A percentile compares a stretch with the other conserved stretches of the same genome.
Evolutionary conservation across 1,140 invertebrate genomes (phyloP).

Genomic region (Drosophila neocordata): DNA sequence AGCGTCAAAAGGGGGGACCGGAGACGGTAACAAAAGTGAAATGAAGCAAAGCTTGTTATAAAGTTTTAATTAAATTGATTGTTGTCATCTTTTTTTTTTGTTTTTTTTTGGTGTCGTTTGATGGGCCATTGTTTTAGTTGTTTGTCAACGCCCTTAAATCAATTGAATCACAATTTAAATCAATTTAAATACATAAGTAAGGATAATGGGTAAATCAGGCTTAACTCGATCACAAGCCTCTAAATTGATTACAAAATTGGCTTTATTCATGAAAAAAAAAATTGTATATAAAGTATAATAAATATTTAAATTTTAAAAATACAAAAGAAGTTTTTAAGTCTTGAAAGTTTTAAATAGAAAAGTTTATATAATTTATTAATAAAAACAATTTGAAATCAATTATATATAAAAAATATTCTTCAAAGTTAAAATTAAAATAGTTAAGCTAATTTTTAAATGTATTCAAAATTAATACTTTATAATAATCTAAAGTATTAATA

Average conservation of each 20-base stretch:
- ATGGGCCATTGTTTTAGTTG: slow-evolving; percentile 14
- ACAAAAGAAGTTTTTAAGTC: no score
- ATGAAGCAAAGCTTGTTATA: slow-evolving; percentile 74
- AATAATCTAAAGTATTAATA: no score
- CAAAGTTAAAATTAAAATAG: no score
- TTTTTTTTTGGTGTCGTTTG: not conserved
- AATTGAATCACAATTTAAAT: slow-evolving; percentile 32
- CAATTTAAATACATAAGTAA: not conserved
- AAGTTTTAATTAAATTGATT: slow-evolving; percentile 81
- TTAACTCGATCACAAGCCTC: not conserved
- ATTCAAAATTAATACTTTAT: no score
- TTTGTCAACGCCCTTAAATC: slow-evolving; percentile 13
- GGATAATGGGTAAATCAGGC: not conserved
- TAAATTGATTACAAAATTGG: slow-evolving; percentile 1
- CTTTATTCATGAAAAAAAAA: not conserved
- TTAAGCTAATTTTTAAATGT: no score
- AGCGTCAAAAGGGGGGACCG: slow-evolving; percentile 14
- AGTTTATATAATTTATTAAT: no score
- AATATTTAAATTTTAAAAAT: not conserved
- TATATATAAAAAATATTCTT: no score
- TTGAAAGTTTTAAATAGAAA: no score
- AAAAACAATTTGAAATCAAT: no score
- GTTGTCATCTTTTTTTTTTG: slow-evolving; percentile 55
- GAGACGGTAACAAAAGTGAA: slow-evolving; percentile 63
- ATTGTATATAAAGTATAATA: not conserved